A percentile compares a stretch with the other conserved stretches of the same genome.
Evolutionary conservation across 2,797 vertebrate species (phyloP).

Genomic region (Orestias chungarensis): DNA sequence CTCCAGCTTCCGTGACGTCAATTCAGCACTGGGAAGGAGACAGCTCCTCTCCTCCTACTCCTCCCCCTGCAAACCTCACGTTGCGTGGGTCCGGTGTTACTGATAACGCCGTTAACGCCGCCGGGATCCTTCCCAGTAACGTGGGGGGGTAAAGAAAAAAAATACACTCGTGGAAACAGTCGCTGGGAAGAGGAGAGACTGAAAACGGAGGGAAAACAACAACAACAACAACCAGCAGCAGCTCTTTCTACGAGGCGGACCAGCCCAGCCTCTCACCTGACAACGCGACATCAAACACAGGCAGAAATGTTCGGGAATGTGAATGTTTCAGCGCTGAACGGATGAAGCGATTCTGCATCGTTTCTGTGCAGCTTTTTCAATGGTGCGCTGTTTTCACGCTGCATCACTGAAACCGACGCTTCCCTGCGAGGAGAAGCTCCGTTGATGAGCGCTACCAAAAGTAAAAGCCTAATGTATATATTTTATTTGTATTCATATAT

Average conservation of each 20-base stretch:
- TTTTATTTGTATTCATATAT: no score
- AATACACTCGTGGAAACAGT: constrained; percentile 59
- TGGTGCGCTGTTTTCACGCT: constrained; percentile 55
- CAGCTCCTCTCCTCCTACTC: constrained; percentile 77
- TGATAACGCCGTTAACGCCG: constrained; percentile 77
- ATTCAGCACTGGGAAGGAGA: constrained; percentile 83
- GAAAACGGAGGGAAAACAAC: constrained; percentile 44
- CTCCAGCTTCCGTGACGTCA: constrained; percentile 79
- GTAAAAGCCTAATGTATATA: no score
- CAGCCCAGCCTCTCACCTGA: constrained; percentile 78
- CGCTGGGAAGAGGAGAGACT: constrained; percentile 42
- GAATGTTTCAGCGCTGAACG: no score
- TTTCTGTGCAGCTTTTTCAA: background rate
- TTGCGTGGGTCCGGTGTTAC: constrained; percentile 79
- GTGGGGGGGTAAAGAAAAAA: no score
- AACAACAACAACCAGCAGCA: no score
- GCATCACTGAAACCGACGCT: constrained; percentile 60
- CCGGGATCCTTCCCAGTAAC: constrained; percentile 74
- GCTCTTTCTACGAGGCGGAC: constrained; percentile 53
- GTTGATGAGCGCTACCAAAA: constrained; percentile 62
- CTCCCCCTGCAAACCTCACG: constrained; percentile 67
- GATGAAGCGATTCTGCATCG: no score
- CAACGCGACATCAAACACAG: constrained; percentile 76
- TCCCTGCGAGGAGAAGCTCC: constrained; percentile 45
- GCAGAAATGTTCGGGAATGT: constrained; percentile 80